Percentiles rank a stretch among this genome's conserved stretches.
Conservation (phyloP, 1,140 invertebrate genomes). For the Meloidogyne hapla region DNA sequence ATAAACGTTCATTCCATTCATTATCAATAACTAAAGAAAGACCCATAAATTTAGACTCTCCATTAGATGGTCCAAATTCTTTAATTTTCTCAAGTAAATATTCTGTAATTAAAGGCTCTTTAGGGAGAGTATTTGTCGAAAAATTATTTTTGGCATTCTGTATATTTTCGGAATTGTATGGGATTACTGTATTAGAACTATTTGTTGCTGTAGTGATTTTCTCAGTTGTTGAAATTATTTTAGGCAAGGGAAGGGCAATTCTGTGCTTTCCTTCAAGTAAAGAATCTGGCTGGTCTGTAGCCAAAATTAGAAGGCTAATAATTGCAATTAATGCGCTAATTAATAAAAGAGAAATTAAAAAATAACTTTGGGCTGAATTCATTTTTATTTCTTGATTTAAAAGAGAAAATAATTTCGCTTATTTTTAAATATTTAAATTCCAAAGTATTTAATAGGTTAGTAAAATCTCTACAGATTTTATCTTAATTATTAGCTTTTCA, state of each 20-base stretch:
- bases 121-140: neutral
- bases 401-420: too few relatives aligned
- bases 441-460: too few relatives aligned
- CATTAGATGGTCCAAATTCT: constrained; percentile 21
- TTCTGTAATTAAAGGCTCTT: constrained; percentile 3
- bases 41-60: constrained; percentile 21
- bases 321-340: constrained; percentile 26
- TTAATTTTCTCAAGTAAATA: constrained; percentile 17
- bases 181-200: neutral
- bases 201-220: neutral
- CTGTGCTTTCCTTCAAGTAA: constrained; percentile 9
- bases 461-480: too few relatives aligned
- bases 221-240: neutral
- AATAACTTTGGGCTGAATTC: constrained; percentile 20
- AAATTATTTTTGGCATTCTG: neutral
- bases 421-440: too few relatives aligned
- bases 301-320: constrained; percentile 15
- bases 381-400: neutral
- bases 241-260: neutral
- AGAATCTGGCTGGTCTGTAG: constrained; percentile 24
- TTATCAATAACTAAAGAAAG: neutral
- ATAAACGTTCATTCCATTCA: constrained; percentile 2
- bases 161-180: neutral
- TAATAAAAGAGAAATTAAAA: constrained; percentile 22
- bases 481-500: too few relatives aligned